These are phyloP conservation scores for Chaetorhynchus papuensis DNA, from an alignment of 2,113 vertebrate genomes.

Conservation along the genomic window DNA sequence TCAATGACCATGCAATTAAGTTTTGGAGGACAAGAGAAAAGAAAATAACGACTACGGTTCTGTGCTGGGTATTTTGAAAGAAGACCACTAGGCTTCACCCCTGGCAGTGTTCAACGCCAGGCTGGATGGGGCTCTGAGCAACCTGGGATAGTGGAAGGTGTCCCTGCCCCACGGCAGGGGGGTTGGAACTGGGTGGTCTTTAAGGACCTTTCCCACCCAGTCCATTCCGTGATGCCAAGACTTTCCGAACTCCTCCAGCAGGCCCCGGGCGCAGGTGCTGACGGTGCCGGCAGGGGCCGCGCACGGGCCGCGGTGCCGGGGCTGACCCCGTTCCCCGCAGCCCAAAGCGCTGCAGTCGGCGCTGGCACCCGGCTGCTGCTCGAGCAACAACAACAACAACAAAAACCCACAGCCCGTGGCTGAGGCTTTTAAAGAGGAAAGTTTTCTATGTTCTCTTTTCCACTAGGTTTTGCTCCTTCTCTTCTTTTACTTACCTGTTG, in stretches of 20 bases:
- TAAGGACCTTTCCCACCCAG: neutral
- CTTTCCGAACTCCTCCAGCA: fast-evolving
- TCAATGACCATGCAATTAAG: neutral
- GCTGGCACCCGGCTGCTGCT: neutral
- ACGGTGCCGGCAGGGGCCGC: neutral
- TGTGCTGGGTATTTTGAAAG: neutral
- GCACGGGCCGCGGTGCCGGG: neutral
- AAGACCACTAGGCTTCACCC: neutral
- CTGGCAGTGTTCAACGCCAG: neutral
- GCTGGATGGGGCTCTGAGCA: neutral
- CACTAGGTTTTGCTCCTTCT: neutral
- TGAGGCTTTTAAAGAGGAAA: neutral
- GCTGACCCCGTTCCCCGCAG: neutral
- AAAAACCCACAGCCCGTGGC: neutral
- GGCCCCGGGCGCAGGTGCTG: neutral
- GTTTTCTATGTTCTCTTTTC: neutral
- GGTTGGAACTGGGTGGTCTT: neutral
- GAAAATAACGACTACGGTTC: neutral
- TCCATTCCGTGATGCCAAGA: neutral
- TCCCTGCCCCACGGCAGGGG: neutral
- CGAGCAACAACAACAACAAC: neutral
- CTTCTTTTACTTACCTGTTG: neutral
- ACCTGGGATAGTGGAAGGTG: neutral
- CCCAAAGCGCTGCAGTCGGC: neutral
- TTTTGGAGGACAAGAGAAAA: neutral